A percentile compares a stretch with the other conserved stretches of the same genome.
Evolutionary conservation across 2,113 vertebrate genomes (phyloP).

Genomic region (Recurvirostra avosetta): DNA sequence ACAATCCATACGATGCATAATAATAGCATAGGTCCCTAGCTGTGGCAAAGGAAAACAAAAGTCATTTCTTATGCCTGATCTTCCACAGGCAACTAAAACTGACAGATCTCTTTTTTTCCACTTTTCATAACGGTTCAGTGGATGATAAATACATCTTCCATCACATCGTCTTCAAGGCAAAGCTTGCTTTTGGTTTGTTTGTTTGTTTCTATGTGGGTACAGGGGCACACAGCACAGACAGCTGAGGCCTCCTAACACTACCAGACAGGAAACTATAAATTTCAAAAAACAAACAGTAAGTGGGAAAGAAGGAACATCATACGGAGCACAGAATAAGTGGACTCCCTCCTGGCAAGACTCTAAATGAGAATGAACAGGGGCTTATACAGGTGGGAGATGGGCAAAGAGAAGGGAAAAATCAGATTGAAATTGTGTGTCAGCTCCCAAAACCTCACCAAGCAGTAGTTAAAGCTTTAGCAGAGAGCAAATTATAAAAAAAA

Average conservation of each 20-base stretch:
- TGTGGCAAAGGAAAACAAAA: not conserved
- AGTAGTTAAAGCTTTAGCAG: not conserved
- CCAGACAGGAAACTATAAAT: not conserved
- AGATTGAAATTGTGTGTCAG: not conserved
- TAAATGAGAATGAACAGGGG: not conserved
- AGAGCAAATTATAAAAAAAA: not conserved
- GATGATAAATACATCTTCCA: not conserved
- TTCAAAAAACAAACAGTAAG: not conserved
- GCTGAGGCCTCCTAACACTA: not conserved
- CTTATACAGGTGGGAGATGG: not conserved
- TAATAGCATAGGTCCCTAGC: not conserved
- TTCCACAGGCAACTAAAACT: not conserved
- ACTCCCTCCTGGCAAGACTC: not conserved
- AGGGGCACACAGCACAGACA: not conserved
- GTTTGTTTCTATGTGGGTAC: not conserved
- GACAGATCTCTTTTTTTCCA: not conserved
- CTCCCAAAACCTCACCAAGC: not conserved
- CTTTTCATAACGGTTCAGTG: not conserved
- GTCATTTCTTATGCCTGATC: not conserved
- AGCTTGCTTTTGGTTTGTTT: not conserved
- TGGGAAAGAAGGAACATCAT: not conserved
- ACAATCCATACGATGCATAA: not conserved
- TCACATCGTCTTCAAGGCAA: not conserved
- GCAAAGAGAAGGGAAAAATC: not conserved
- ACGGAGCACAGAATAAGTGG: not conserved